Evolutionary conservation across 2,113 vertebrate genomes (phyloP).

Genomic region (Chamaetylas fuelleborni): DNA sequence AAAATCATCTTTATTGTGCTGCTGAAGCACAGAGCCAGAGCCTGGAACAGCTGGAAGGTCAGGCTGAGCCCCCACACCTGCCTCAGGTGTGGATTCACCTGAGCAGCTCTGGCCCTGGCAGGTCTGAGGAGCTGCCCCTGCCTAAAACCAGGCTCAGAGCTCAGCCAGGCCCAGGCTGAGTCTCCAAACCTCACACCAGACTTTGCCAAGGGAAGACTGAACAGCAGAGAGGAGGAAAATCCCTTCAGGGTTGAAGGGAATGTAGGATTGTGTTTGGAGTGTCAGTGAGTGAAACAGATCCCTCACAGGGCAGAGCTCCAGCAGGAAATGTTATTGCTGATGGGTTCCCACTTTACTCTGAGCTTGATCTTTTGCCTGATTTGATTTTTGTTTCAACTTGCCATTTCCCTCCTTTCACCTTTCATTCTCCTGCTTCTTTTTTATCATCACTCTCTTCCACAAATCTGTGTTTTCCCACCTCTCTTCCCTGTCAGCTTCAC

Average conservation of each 20-base stretch:
- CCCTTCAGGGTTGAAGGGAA: neutral
- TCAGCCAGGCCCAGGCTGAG: neutral
- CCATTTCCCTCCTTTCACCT: neutral
- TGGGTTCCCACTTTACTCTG: neutral
- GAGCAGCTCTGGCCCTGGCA: neutral
- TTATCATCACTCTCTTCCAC: neutral
- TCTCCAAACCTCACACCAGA: rapidly evolving
- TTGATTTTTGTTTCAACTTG: neutral
- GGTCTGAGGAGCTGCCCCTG: neutral
- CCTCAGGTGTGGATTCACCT: neutral
- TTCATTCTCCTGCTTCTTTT: neutral
- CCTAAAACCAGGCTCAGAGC: neutral
- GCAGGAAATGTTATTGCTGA: neutral
- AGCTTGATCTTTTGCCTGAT: neutral
- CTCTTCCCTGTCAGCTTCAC: neutral
- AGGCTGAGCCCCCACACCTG: neutral
- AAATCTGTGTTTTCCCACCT: neutral
- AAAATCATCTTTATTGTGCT: neutral
- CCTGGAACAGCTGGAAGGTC: neutral
- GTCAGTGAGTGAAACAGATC: neutral
- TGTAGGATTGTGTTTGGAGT: neutral
- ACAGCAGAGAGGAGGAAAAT: neutral
- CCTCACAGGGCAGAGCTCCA: neutral
- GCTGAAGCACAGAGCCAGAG: neutral
- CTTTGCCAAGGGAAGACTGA: rapidly evolving